Evolutionary conservation across 2,888 invertebrate species (phyloP).

Genomic region (Nematopogon swammerdamellus): DNA sequence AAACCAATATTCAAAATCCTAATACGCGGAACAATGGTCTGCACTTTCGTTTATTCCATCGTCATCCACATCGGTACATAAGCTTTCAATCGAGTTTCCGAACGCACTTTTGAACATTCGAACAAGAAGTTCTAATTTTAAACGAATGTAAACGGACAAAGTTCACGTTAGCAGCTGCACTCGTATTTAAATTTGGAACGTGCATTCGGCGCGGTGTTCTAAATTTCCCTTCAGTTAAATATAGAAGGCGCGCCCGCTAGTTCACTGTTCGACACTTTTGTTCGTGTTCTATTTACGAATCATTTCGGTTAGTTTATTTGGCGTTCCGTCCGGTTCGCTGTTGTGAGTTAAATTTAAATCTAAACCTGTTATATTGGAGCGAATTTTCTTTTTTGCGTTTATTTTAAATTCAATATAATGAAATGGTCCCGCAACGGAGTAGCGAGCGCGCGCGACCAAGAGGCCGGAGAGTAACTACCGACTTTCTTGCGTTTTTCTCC

Average conservation of each 20-base stretch:
- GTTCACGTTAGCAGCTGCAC: slow-evolving; percentile 50
- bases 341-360: too few species aligned
- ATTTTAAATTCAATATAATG: too few species aligned
- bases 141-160: slow-evolving; percentile 36
- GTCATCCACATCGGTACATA: not conserved
- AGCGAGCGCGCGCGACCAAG: not conserved
- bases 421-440: too few species aligned
- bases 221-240: slow-evolving; percentile 50
- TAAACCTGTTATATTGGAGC: too few species aligned
- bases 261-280: slow-evolving; percentile 47
- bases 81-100: too few species aligned
- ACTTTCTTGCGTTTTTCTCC: slow-evolving; percentile 8
- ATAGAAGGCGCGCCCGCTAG: slow-evolving; percentile 42
- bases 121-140: not conserved
- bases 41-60: not conserved
- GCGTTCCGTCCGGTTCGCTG: too few species aligned
- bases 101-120: not conserved
- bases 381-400: too few species aligned
- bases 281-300: slow-evolving; percentile 38
- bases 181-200: slow-evolving; percentile 39
- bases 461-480: not conserved
- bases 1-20: not conserved
- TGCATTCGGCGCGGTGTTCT: slow-evolving; percentile 46
- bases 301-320: not conserved
- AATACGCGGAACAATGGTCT: not conserved